A percentile compares a stretch with the other conserved stretches of the same genome.
Evolutionary conservation across 1,140 invertebrate genomes (phyloP).

Genomic region (Drosophila jambulina): DNA sequence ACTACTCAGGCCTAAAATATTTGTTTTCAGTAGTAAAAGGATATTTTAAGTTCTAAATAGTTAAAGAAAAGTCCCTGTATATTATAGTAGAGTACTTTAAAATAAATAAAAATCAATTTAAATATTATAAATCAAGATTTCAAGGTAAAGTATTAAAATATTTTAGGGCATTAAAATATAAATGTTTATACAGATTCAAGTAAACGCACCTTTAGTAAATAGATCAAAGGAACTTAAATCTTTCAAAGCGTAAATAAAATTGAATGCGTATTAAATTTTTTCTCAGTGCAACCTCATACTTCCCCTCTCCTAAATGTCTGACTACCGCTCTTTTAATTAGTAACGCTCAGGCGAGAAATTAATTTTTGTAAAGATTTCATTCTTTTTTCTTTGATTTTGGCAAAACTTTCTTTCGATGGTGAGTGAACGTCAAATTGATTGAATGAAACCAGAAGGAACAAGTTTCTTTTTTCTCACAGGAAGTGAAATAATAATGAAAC

Average conservation of each 20-base stretch:
- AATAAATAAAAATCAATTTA: too few species aligned
- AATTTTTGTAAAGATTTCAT: slow-evolving; percentile 52
- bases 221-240: not conserved
- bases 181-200: not conserved
- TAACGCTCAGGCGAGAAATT: slow-evolving; percentile 71
- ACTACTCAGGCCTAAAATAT: too few species aligned
- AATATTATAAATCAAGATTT: not conserved
- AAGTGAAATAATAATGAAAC: slow-evolving; percentile 38
- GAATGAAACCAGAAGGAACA: slow-evolving; percentile 29
- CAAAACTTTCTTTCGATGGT: slow-evolving; percentile 27
- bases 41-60: too few species aligned
- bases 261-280: not conserved
- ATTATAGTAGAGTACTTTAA: too few species aligned
- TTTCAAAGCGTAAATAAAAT: not conserved
- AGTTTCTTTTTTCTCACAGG: slow-evolving; percentile 21
- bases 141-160: not conserved
- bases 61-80: too few species aligned
- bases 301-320: slow-evolving; percentile 4
- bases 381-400: slow-evolving; percentile 25
- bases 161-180: not conserved
- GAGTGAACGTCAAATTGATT: slow-evolving; percentile 62
- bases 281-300: slow-evolving; percentile 21
- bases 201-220: too few species aligned
- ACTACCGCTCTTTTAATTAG: slow-evolving; percentile 65
- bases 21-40: too few species aligned